These are phyloP conservation scores for Tridacna crocea DNA, from an alignment of 2,888 invertebrate species.

Conservation along the genomic window DNA sequence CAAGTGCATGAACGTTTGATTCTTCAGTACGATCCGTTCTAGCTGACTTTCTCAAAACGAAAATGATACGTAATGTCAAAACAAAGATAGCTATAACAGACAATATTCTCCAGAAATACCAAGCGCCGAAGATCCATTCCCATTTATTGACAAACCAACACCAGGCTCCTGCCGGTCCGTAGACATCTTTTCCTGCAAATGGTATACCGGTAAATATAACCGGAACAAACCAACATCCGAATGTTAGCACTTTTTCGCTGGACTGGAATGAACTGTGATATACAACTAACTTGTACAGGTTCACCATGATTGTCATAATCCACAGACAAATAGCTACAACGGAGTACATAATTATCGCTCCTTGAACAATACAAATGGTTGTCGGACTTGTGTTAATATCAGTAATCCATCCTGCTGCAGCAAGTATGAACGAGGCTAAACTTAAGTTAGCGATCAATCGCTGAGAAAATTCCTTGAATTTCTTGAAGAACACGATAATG, in stretches of 20 bases:
- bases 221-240: slow-evolving; percentile 12
- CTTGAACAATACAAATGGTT: slow-evolving; percentile 35
- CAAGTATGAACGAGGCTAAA: slow-evolving; percentile 30
- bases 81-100: slow-evolving; percentile 32
- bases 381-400: slow-evolving; percentile 20
- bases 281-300: background rate
- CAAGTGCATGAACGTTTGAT: background rate
- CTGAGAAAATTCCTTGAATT: slow-evolving; percentile 40
- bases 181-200: slow-evolving; percentile 38
- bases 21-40: background rate
- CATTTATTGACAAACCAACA: slow-evolving; percentile 46
- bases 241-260: background rate
- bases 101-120: slow-evolving; percentile 43
- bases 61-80: slow-evolving; percentile 22
- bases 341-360: slow-evolving; percentile 31
- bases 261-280: background rate
- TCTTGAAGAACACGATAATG: slow-evolving; percentile 30
- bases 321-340: slow-evolving; percentile 27
- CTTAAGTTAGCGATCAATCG: slow-evolving; percentile 38
- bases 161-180: slow-evolving; percentile 49
- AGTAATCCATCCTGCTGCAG: slow-evolving; percentile 21
- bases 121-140: slow-evolving; percentile 43
- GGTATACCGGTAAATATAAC: slow-evolving; percentile 25
- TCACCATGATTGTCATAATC: slow-evolving; percentile 29
- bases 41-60: background rate